Evolutionary conservation across 2,797 vertebrate species (phyloP).

Genomic region (Takifugu rubripes): DNA sequence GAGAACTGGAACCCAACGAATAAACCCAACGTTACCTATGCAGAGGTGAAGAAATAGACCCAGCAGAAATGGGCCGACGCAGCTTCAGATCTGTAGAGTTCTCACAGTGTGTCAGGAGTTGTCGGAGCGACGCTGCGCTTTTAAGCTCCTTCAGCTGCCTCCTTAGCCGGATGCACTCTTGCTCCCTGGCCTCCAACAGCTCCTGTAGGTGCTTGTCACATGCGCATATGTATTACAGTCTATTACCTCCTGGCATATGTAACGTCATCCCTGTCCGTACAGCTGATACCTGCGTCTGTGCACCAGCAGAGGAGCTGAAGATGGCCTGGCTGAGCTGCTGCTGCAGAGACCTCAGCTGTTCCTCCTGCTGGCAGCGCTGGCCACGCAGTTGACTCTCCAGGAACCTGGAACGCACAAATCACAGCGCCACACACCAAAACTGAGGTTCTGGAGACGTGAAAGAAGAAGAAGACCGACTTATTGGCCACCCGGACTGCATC

Average conservation of each 20-base stretch:
- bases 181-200: slow-evolving; percentile 71
- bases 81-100: not conserved
- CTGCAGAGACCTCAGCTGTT: slow-evolving; percentile 60
- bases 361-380: slow-evolving; percentile 60
- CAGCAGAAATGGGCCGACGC: not conserved
- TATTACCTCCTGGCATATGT: not conserved
- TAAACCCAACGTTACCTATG: not conserved
- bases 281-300: slow-evolving; percentile 10
- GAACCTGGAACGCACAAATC: slow-evolving; percentile 57
- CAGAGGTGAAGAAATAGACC: not conserved
- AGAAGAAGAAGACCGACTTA: slow-evolving; percentile 68
- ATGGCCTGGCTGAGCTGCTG: slow-evolving; percentile 42
- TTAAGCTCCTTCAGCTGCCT: slow-evolving; percentile 73
- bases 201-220: slow-evolving; percentile 66
- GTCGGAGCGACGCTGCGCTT: slow-evolving; percentile 57
- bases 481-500: slow-evolving; percentile 79
- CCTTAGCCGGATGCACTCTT: slow-evolving; percentile 67
- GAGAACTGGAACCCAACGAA: slow-evolving; percentile 29
- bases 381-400: slow-evolving; percentile 73
- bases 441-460: not conserved
- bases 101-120: slow-evolving; percentile 65
- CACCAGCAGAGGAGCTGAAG: slow-evolving; percentile 27
- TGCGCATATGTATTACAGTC: slow-evolving; percentile 11
- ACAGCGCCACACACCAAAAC: not conserved
- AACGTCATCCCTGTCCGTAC: too few relatives aligned